Evolutionary conservation across 2,888 invertebrate species (phyloP).

Genomic region (Pristionchus japonicus): DNA sequence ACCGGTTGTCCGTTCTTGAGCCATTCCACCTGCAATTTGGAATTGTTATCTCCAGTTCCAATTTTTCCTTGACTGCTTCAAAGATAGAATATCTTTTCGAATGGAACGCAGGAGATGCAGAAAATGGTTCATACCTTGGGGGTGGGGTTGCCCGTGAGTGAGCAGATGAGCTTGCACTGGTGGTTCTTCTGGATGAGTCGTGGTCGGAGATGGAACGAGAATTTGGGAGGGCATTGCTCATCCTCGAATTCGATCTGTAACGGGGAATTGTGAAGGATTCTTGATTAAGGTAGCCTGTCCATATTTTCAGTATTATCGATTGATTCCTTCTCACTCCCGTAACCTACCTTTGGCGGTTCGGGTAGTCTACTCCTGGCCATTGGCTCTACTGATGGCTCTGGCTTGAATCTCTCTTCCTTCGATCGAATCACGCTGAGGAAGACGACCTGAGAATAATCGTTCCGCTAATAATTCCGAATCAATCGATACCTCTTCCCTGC

Average conservation of each 20-base stretch:
- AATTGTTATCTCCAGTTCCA: not conserved
- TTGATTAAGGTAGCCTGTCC: not conserved
- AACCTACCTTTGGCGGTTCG: constrained; percentile 33
- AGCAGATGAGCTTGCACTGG: constrained; percentile 96
- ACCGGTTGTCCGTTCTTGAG: constrained; percentile 92
- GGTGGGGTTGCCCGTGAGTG: constrained; percentile 92
- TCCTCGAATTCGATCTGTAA: constrained; percentile 83
- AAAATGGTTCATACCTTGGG: constrained; percentile 83
- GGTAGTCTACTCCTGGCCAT: constrained; percentile 25
- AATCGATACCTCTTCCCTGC: constrained; percentile 90
- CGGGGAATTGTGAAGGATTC: not conserved
- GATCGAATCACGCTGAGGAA: constrained; percentile 87
- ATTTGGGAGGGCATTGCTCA: constrained; percentile 92
- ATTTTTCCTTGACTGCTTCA: too few species aligned
- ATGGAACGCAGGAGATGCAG: too few species aligned
- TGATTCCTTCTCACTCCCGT: too few species aligned
- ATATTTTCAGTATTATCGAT: too few species aligned
- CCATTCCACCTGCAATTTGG: constrained; percentile 66
- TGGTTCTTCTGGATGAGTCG: constrained; percentile 94
- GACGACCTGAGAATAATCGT: constrained; percentile 80
- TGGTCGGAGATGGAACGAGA: constrained; percentile 97
- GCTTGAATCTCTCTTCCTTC: constrained; percentile 46
- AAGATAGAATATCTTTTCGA: too few species aligned
- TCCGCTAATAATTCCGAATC: not conserved
- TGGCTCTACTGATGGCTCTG: constrained; percentile 57